Conservation (phyloP, 2,113 vertebrate species). For the Ploceus nigricollis region DNA sequence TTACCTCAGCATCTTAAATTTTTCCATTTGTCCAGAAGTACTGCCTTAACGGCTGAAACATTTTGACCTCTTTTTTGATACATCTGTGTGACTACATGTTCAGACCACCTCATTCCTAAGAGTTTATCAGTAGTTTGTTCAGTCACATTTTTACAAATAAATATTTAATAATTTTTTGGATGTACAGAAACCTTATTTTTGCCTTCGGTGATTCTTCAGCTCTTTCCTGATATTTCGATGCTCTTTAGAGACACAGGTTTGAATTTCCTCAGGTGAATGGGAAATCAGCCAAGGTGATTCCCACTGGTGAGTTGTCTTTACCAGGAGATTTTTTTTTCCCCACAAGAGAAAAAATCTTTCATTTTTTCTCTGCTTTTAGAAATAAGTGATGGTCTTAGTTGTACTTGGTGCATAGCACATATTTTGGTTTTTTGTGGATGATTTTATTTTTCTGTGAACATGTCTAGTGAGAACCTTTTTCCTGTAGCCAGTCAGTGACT, state of each 20-base stretch:
- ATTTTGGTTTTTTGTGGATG: neutral
- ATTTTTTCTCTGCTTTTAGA: neutral
- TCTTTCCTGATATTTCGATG: neutral
- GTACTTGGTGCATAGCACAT: neutral
- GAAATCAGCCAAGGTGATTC: neutral
- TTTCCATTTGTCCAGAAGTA: neutral
- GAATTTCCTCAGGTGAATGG: neutral
- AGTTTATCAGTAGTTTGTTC: neutral
- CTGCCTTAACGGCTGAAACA: neutral
- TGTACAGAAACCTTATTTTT: neutral
- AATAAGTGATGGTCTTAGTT: neutral
- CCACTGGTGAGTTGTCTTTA: neutral
- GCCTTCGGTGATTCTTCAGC: neutral
- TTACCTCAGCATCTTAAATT: neutral
- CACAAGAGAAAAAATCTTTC: neutral
- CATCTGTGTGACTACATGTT: neutral
- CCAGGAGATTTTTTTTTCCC: neutral
- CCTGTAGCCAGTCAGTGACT: neutral
- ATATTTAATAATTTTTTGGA: neutral
- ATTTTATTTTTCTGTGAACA: neutral
- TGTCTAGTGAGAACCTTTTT: neutral
- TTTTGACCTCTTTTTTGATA: neutral
- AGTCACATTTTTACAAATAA: neutral
- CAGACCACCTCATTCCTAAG: neutral
- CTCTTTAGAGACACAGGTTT: neutral